These are phyloP conservation scores for Grantiella picta DNA, from an alignment of 2,113 vertebrate species.

Conservation along the genomic window DNA sequence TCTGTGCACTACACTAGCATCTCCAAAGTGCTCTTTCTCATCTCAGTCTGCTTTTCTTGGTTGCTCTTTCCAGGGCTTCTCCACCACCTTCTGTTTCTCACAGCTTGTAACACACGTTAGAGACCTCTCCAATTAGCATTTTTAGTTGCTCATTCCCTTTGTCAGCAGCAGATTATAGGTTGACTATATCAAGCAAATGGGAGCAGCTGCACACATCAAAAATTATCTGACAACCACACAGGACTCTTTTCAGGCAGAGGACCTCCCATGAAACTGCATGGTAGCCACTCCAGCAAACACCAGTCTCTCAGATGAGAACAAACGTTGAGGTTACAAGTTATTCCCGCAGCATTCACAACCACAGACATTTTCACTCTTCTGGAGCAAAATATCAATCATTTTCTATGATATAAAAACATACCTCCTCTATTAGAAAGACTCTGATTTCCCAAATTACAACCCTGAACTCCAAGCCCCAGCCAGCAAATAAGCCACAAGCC, in stretches of 20 bases:
- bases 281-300: not conserved
- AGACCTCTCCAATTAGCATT: not conserved
- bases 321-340: not conserved
- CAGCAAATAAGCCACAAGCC: not conserved
- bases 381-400: not conserved
- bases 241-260: not conserved
- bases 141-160: not conserved
- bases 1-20: not conserved
- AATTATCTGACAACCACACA: not conserved
- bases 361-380: not conserved
- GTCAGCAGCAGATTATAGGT: not conserved
- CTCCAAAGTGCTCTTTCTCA: not conserved
- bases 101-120: not conserved
- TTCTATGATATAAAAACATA: not conserved
- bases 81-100: not conserved
- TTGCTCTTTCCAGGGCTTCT: not conserved
- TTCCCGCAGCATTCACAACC: not conserved
- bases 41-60: not conserved
- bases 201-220: not conserved
- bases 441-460: not conserved
- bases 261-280: not conserved
- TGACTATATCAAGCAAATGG: not conserved
- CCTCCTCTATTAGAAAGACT: not conserved
- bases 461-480: not conserved
- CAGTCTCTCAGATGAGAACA: not conserved